These are phyloP conservation scores for Neofelis nebulosa DNA, from an alignment of 2,113 vertebrate species.

Conservation along the genomic window DNA sequence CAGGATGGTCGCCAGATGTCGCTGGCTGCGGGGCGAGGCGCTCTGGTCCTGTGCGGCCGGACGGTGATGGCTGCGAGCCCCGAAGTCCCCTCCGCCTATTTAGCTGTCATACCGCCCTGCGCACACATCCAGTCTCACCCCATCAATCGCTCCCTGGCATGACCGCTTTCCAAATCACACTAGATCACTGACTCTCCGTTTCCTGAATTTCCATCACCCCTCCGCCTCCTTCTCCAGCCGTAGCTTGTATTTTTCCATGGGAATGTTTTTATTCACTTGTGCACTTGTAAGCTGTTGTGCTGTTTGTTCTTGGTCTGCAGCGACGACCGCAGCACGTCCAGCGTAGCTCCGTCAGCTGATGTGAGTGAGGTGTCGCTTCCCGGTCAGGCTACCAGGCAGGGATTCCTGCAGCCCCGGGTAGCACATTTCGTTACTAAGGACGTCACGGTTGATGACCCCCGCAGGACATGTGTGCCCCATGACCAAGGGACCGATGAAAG, in stretches of 20 bases:
- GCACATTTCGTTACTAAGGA: background rate
- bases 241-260: constrained; percentile 32
- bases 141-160: constrained; percentile 34
- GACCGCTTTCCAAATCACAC: background rate
- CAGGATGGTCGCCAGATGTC: background rate
- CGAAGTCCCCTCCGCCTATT: background rate
- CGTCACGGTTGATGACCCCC: background rate
- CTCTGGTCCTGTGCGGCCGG: fast-evolving
- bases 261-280: background rate
- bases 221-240: background rate
- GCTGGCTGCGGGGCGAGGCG: fast-evolving
- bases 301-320: background rate
- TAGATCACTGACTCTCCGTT: constrained; percentile 30
- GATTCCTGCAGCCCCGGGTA: background rate
- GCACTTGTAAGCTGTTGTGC: background rate
- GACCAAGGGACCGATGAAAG: background rate
- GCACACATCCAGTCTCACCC: constrained; percentile 17
- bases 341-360: background rate
- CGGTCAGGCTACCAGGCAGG: background rate
- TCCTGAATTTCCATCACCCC: constrained; percentile 24
- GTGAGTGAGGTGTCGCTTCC: background rate
- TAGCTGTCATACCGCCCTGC: constrained; percentile 11
- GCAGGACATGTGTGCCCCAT: fast-evolving
- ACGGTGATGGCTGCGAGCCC: background rate
- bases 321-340: background rate